Evolutionary conservation across 1,140 invertebrate species (phyloP), one percentile per base, ranked within the genome.

Genomic region (Ladona fulva): DNA sequence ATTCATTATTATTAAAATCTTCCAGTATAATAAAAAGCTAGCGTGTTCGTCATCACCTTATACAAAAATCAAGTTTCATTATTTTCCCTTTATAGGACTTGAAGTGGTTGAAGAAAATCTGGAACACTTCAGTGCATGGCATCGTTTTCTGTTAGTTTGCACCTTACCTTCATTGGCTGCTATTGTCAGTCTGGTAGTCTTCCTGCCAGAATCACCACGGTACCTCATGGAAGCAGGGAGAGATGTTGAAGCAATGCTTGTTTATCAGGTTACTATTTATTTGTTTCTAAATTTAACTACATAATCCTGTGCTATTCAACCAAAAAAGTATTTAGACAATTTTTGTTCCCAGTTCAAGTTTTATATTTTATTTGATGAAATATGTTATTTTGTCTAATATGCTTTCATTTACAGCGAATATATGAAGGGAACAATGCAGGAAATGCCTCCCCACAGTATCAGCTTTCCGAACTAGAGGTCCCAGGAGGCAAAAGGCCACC

Each of bases 151-250:
- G 14, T 83, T 89, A 16, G 83, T 94, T 0, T 93, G 92, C 82
- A 90, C 90, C n/a, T 81, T 94, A 59, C 93, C 93, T 0, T 90
- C 92, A 66, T 84, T 94, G 0, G 87, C 89, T 6, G 91, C 93
- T 0, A 89, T 92, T 0, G 82, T 91, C 24, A 88, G 91, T 11
- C 87, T 95, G 25, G 88, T 92, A 75, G 88, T 92, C 76, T 91
- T 92, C 86, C 88, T 93, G 76, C 93, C 92, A 14, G 94, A 95
- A 84, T 94, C 93, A 74, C 93, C 93, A 0, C 86, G 93, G 10
- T 94, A 91, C 82, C 85, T 92, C 0, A 84, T 92, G 6, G 90
- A 93, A 80, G 89, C 89, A 10, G 91, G 91, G 0, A 84, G 91
- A 77, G 92, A 94, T 79, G 89, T 92, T 0, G 92, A 93, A 83